A percentile compares a stretch with the other conserved stretches of the same genome.
Evolutionary conservation across 35 echinoderm and acorn worm species (phyloP).

Genomic region (Lytechinus variegatus): DNA sequence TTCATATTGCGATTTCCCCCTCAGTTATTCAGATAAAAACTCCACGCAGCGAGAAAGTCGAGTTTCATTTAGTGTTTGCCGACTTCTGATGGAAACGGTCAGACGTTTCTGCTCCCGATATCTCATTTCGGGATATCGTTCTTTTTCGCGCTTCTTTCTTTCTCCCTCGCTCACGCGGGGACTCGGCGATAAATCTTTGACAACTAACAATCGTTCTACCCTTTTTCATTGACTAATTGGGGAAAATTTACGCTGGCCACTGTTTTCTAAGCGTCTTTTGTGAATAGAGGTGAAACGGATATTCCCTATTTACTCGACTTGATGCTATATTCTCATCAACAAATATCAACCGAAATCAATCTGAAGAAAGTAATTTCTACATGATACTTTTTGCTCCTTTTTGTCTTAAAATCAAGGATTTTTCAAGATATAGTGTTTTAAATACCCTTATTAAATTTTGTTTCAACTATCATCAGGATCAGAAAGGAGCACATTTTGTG

Average conservation of each 20-base stretch:
- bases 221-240: not conserved
- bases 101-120: not conserved
- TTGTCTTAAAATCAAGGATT: not conserved
- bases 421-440: not conserved
- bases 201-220: not conserved
- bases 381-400: not conserved
- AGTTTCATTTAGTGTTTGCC: not conserved
- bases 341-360: too few relatives aligned
- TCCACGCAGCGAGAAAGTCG: not conserved
- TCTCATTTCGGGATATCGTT: not conserved
- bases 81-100: not conserved
- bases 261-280: not conserved
- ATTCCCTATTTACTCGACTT: not conserved
- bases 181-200: not conserved
- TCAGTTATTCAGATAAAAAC: conserved; percentile 1
- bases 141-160: not conserved
- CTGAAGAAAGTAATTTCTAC: too few relatives aligned
- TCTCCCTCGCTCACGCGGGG: not conserved
- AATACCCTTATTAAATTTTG: not conserved
- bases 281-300: not conserved
- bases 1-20: not conserved
- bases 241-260: not conserved
- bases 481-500: not conserved
- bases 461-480: not conserved
- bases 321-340: too few relatives aligned